Evolutionary conservation across 2,888 invertebrate genomes (phyloP), one percentile per base, ranked within the genome.

Genomic region (Drosophila sordidula): DNA sequence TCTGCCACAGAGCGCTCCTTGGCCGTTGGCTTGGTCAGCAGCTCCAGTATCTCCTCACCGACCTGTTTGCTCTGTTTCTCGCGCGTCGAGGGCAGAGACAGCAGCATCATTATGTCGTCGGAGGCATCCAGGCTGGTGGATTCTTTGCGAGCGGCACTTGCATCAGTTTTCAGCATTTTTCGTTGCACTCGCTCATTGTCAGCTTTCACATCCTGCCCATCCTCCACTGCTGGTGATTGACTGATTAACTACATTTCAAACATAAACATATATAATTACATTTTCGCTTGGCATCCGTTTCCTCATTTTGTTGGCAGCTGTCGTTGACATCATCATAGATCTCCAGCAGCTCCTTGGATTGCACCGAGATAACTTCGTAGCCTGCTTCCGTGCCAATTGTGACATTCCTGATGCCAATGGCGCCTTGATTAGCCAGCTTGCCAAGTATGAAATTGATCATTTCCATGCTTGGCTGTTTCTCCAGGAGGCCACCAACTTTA

Each of bases 1-100:
- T 99, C 98, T 0, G 98, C 97, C n/a, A 99, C 93, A 1, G 97
- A 98, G 83, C 96, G 95, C 92, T 99, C 98, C 92, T 99, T 99
- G 0, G 98, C 98, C 0, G 98, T 98, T 8, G 98, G 98, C 91
- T 98, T 98, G 81, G 98, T 98, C 0, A 99, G 93, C 14, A 99
- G 93, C 89, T 98, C 98, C 85, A 98, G 93, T 59, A 99, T 99
- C 93, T 99, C 99, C 91, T 99, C 98, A 0, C 98, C 98, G 0
- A 98, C 95, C 92, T 98, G 96, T 92, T 98, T 98, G 72, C 96
- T 98, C 89, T 98, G 98, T 87, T 98, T 98, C 91, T 99, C 99
- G 87, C 98, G 95, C 14, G 98, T 97, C 0, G 98, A 98, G 0
- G 98, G 98, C 90, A 92, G 90, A 0, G 92, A 92, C 0, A 92